A percentile compares a stretch with the other conserved stretches of the same genome.
These are phyloP conservation scores for Climacteris rufus DNA, from an alignment of 2,113 vertebrate species.

Conservation along the genomic window DNA sequence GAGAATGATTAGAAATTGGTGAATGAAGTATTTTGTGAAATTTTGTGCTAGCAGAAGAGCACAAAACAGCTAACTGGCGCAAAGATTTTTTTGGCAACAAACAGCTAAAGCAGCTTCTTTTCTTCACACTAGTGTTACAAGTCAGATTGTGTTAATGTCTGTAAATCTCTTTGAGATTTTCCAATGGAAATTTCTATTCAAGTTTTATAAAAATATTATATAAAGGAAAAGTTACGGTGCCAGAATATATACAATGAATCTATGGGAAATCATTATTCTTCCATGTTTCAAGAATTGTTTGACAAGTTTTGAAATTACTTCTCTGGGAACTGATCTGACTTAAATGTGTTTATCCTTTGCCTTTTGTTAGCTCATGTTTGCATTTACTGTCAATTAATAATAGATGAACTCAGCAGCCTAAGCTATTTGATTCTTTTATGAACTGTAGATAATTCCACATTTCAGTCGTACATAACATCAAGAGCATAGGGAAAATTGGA, in stretches of 20 bases:
- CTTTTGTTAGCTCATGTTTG: slow-evolving; percentile 52
- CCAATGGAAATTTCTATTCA: slow-evolving; percentile 12
- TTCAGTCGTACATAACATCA: slow-evolving; percentile 60
- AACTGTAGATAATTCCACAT: slow-evolving; percentile 55
- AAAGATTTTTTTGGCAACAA: background rate
- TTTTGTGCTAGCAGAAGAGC: background rate
- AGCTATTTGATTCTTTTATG: slow-evolving; percentile 55
- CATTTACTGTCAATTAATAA: slow-evolving; percentile 58
- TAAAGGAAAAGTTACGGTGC: slow-evolving; percentile 31
- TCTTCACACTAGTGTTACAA: background rate
- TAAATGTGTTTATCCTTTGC: slow-evolving; percentile 63
- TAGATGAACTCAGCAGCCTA: slow-evolving; percentile 35
- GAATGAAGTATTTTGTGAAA: background rate
- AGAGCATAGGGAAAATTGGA: slow-evolving; percentile 31
- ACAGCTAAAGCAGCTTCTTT: background rate
- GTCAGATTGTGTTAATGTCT: background rate
- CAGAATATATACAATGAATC: slow-evolving; percentile 46
- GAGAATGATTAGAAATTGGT: background rate
- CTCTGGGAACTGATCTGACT: slow-evolving; percentile 52
- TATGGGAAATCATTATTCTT: slow-evolving; percentile 65
- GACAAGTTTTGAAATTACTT: slow-evolving; percentile 65
- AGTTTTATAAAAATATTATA: slow-evolving; percentile 5
- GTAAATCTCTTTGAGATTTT: slow-evolving; percentile 11
- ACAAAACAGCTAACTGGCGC: background rate
- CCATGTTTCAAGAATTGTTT: slow-evolving; percentile 55